A percentile compares a stretch with the other conserved stretches of the same genome.
Conservation (phyloP, 2,113 vertebrate species). For the Chinchilla lanigera region DNA sequence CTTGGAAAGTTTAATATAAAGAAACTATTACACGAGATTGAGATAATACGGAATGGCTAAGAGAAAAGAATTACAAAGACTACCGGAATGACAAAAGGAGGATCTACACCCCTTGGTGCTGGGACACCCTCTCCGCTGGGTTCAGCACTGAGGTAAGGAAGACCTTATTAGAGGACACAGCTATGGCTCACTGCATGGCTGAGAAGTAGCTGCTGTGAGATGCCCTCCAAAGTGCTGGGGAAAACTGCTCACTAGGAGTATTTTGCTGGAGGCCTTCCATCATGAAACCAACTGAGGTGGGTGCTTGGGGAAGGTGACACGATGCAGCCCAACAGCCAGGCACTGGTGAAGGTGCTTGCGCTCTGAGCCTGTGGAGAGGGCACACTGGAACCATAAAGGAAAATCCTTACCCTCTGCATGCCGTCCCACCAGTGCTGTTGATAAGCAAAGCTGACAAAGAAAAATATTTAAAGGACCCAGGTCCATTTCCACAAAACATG, state of each 20-base stretch:
- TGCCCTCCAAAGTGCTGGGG: not conserved
- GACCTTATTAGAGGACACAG: not conserved
- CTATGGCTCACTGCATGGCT: not conserved
- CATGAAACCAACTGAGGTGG: not conserved
- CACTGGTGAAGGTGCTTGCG: not conserved
- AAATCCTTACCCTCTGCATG: not conserved
- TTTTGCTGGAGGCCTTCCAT: not conserved
- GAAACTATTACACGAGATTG: not conserved
- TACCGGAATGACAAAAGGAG: not conserved
- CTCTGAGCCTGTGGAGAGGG: not conserved
- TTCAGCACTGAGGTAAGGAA: not conserved
- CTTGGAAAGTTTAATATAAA: not conserved
- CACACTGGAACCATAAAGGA: not conserved
- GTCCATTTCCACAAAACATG: not conserved
- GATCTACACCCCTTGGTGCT: not conserved
- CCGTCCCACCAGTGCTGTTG: not conserved
- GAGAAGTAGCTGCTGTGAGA: not conserved
- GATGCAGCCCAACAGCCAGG: not conserved
- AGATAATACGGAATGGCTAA: not conserved
- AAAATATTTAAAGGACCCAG: not conserved
- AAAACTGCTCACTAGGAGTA: not conserved
- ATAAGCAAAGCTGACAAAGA: not conserved
- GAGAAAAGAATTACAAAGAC: not conserved
- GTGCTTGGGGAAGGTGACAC: not conserved
- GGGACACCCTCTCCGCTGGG: not conserved